These are phyloP conservation scores for Bombus sibiricus DNA, from an alignment of 1,140 invertebrate genomes.

Conservation along the genomic window DNA sequence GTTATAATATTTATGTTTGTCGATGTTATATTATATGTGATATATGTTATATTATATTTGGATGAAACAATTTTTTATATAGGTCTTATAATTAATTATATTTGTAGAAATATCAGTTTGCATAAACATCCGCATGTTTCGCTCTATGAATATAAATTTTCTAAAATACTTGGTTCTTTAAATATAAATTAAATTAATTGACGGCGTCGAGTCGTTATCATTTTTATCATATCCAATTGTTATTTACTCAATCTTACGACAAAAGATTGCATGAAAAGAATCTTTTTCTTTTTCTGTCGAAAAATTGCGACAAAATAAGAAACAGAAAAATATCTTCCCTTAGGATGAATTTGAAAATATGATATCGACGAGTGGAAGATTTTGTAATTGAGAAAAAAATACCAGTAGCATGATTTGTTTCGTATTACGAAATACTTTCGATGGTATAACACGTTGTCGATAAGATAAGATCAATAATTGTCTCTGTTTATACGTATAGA, in stretches of 20 bases:
- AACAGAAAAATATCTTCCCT: background rate
- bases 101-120: background rate
- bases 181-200: background rate
- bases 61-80: background rate
- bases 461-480: slow-evolving; percentile 11
- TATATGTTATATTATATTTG: too few relatives aligned
- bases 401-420: background rate
- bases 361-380: background rate
- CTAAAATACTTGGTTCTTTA: background rate
- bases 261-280: background rate
- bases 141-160: background rate
- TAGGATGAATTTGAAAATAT: background rate
- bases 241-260: background rate
- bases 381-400: background rate
- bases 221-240: background rate
- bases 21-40: too few relatives aligned
- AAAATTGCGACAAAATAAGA: background rate
- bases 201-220: background rate
- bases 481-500: background rate
- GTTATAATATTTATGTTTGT: background rate
- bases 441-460: background rate
- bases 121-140: background rate
- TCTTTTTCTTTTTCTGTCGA: too few relatives aligned
- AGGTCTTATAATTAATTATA: background rate
- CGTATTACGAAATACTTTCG: background rate